phyloP scores from a whole-genome alignment of 2,113 vertebrate species.

The Sylvietta virens region DNA sequence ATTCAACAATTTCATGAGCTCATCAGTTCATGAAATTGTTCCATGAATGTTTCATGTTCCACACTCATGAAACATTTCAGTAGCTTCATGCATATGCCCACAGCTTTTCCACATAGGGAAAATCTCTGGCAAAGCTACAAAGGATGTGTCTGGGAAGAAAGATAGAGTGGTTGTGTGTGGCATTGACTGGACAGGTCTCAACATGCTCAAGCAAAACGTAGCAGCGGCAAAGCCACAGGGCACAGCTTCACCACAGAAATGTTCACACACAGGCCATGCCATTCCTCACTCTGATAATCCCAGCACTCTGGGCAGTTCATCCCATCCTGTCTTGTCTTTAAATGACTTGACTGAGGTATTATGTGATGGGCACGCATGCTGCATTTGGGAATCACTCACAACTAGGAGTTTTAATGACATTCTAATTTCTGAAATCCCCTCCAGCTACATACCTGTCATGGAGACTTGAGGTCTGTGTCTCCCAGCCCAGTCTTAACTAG shows the following conservation, averaged over 20 bases:
- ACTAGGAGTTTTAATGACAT: background rate
- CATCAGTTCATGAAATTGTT: too few species aligned
- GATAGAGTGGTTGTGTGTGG: rapidly evolving
- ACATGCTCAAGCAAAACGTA: background rate
- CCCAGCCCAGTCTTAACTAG: background rate
- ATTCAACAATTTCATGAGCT: background rate
- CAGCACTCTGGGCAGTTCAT: background rate
- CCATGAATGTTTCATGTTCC: too few species aligned
- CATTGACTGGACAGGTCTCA: background rate
- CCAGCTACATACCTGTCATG: background rate
- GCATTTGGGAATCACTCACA: background rate
- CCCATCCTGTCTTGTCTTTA: background rate
- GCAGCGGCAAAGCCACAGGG: background rate
- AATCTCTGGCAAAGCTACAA: background rate
- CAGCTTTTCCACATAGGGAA: background rate
- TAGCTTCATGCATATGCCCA: background rate
- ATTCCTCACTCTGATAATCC: background rate
- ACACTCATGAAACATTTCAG: background rate
- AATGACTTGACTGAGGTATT: background rate
- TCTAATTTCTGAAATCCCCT: background rate
- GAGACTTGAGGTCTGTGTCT: background rate
- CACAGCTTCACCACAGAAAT: background rate
- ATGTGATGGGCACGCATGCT: background rate
- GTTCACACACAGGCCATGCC: background rate
- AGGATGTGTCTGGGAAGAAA: background rate